Evolutionary conservation across 1,140 invertebrate species (phyloP).

Genomic region (Drosophila eugracilis): DNA sequence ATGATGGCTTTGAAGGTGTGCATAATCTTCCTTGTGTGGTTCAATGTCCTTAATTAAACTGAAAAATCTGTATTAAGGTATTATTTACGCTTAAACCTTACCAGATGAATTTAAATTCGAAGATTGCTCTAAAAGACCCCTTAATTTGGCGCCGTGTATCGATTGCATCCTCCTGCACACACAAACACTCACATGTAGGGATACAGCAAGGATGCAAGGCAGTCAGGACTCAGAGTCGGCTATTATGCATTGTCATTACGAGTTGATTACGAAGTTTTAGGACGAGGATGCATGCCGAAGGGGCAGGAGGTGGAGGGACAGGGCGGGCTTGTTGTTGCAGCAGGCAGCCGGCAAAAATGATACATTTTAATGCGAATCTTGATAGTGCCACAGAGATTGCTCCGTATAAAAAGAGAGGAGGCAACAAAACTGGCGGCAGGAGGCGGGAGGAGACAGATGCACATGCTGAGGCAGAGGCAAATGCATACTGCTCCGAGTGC

Average conservation of each 20-base stretch:
- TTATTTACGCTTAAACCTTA: no score
- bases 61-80: no score
- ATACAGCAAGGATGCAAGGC: slow-evolving; percentile 45
- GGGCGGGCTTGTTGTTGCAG: slow-evolving; percentile 33
- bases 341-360: slow-evolving; percentile 78
- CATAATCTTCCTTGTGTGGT: no score
- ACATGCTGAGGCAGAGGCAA: slow-evolving; percentile 54
- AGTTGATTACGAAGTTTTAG: slow-evolving; percentile 81
- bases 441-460: no score
- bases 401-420: slow-evolving; percentile 51
- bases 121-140: no score
- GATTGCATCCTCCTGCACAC: slow-evolving; percentile 46
- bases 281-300: slow-evolving; percentile 55
- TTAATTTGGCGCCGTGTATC: slow-evolving; percentile 26
- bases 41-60: no score
- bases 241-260: slow-evolving; percentile 80
- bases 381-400: slow-evolving; percentile 81
- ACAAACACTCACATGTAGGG: slow-evolving; percentile 18
- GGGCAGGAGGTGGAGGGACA: neutral
- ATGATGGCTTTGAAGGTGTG: no score
- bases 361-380: slow-evolving; percentile 85
- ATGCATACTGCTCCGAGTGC: slow-evolving; percentile 59
- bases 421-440: slow-evolving; percentile 65
- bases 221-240: slow-evolving; percentile 56
- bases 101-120: no score